A percentile compares a stretch with the other conserved stretches of the same genome.
phyloP scores from a whole-genome alignment of 1,140 invertebrate genomes.

The Anoplophora glabripennis region DNA sequence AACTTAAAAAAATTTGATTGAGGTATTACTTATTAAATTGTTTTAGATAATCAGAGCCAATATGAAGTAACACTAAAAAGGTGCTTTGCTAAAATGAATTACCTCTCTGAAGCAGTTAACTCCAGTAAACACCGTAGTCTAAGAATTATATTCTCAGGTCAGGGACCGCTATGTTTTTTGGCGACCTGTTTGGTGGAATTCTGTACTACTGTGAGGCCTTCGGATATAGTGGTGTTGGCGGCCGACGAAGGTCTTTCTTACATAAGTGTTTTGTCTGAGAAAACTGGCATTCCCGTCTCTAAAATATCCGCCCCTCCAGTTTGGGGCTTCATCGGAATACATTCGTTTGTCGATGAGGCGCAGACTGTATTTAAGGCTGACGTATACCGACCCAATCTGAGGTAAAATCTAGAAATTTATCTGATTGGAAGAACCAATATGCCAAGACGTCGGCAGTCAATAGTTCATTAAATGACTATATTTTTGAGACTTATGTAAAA shows the following conservation, averaged over 20 bases:
- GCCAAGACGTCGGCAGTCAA: too few species aligned
- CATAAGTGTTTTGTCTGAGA: slow-evolving; percentile 44
- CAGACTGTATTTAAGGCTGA: slow-evolving; percentile 52
- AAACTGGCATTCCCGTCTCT: slow-evolving; percentile 46
- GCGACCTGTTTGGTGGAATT: slow-evolving; percentile 49
- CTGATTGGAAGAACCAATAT: too few species aligned
- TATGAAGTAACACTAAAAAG: slow-evolving; percentile 24
- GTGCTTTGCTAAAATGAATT: slow-evolving; percentile 22
- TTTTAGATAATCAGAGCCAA: neutral
- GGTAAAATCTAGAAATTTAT: slow-evolving; percentile 27
- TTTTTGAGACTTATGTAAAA: too few species aligned
- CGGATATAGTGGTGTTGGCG: slow-evolving; percentile 53
- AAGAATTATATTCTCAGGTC: slow-evolving; percentile 49
- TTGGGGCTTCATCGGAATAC: slow-evolving; percentile 56
- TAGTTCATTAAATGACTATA: too few species aligned
- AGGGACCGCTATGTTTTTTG: slow-evolving; percentile 53
- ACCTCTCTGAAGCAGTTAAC: slow-evolving; percentile 46
- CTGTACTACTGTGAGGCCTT: slow-evolving; percentile 45
- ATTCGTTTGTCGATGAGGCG: slow-evolving; percentile 51
- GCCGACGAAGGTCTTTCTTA: slow-evolving; percentile 51
- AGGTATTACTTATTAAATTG: neutral
- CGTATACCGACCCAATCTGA: slow-evolving; percentile 47
- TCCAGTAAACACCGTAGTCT: slow-evolving; percentile 47
- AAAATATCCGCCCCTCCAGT: slow-evolving; percentile 55
- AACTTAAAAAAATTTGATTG: neutral